These are phyloP conservation scores for Plutomurus gul DNA, from an alignment of 1,140 invertebrate genomes.

Conservation along the genomic window DNA sequence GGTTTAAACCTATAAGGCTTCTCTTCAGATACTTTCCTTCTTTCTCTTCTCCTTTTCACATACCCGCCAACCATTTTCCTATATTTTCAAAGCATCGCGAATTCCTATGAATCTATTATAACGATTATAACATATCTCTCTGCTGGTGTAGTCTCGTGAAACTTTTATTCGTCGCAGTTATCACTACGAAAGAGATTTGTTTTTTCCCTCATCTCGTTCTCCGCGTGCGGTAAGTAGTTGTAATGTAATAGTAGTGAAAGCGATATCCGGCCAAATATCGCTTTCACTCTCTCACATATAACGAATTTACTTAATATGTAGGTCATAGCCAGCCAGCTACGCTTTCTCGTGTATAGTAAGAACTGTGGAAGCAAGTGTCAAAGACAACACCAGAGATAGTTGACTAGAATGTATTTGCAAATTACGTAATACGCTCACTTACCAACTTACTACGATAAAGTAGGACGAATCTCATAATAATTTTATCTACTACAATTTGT, in stretches of 20 bases:
- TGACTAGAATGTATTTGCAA: not conserved
- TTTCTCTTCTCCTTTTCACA: no score
- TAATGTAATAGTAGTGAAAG: not conserved
- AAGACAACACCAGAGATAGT: not conserved
- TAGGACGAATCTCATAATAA: constrained; percentile 8
- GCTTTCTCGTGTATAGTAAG: no score
- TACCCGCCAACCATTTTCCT: not conserved
- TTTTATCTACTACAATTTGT: not conserved
- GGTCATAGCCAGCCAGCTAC: no score
- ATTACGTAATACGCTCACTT: not conserved
- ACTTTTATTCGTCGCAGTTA: not conserved
- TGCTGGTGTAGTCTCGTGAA: not conserved
- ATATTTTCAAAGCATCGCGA: not conserved
- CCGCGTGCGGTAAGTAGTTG: no score
- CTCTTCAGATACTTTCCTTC: constrained; percentile 8
- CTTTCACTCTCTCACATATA: no score
- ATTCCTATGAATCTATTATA: not conserved
- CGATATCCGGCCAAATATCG: not conserved
- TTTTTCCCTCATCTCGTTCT: no score
- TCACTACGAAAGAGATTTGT: no score
- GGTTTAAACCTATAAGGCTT: constrained; percentile 10
- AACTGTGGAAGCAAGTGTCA: no score
- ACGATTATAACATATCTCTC: no score
- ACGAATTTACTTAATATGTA: no score
- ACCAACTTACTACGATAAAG: not conserved